A percentile compares a stretch with the other conserved stretches of the same genome.
Evolutionary conservation across 2,888 invertebrate species (phyloP).

Genomic region (Netelia inedita): DNA sequence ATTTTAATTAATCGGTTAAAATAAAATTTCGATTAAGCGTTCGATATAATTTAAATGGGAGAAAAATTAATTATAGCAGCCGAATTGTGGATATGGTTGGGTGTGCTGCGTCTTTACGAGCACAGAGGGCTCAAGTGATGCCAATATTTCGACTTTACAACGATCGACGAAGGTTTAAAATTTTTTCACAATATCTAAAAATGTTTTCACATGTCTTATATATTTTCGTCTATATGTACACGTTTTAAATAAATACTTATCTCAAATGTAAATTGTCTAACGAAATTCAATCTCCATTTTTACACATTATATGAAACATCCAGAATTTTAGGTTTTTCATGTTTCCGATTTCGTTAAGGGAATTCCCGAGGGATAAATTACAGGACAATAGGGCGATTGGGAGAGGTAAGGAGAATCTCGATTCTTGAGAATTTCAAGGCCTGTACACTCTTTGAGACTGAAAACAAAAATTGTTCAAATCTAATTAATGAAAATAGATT

Average conservation of each 20-base stretch:
- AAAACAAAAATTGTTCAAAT: constrained; percentile 10
- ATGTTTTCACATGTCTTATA: constrained; percentile 42
- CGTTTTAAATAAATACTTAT: constrained; percentile 62
- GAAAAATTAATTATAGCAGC: constrained; percentile 69
- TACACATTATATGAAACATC: background rate
- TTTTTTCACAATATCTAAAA: constrained; percentile 65
- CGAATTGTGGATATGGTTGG: constrained; percentile 78
- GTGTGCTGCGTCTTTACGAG: constrained; percentile 77
- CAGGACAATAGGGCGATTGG: constrained; percentile 61
- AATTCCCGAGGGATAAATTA: constrained; percentile 41
- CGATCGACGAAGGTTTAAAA: constrained; percentile 45
- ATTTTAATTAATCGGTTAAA: constrained; percentile 3
- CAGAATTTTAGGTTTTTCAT: background rate
- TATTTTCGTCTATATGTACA: constrained; percentile 48
- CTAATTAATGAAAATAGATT: background rate
- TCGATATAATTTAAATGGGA: too few relatives aligned
- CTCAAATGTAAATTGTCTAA: constrained; percentile 14
- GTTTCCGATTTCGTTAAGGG: background rate
- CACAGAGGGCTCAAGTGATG: constrained; percentile 72
- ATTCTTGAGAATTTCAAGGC: constrained; percentile 59
- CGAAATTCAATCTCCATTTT: background rate
- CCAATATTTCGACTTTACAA: constrained; percentile 58
- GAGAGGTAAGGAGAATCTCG: constrained; percentile 1
- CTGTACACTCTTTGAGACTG: constrained; percentile 63
- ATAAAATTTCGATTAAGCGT: too few relatives aligned